Percentiles rank a stretch among this genome's conserved stretches.
These are phyloP conservation scores for Aphelinus certus DNA, from an alignment of 1,140 invertebrate genomes.

Conservation along the genomic window DNA sequence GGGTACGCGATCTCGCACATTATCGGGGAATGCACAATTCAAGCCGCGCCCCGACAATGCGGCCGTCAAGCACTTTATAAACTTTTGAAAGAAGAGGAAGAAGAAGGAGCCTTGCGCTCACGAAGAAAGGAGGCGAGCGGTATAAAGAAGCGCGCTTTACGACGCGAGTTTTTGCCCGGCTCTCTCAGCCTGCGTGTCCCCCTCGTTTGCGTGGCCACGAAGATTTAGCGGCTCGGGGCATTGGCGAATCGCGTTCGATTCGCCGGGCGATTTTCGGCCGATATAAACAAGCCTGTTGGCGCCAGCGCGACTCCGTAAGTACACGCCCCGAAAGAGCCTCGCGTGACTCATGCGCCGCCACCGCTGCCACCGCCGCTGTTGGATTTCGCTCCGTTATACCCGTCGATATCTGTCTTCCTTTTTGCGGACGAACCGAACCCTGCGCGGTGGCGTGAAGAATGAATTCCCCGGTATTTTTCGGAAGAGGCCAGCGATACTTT, in stretches of 20 bases:
- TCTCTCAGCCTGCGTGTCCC: background rate
- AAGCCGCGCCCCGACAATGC: conserved; percentile 12
- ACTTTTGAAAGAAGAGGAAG: conserved; percentile 4
- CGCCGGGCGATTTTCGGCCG: conserved; percentile 18
- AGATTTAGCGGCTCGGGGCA: conserved; percentile 26
- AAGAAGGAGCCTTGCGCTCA: background rate
- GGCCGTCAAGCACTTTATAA: conserved; percentile 7
- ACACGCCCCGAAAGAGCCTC: background rate
- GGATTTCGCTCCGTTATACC: too few species aligned
- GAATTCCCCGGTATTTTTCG: too few species aligned
- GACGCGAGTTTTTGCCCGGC: conserved; percentile 8
- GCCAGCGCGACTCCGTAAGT: conserved; percentile 4
- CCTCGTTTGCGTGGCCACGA: conserved; percentile 20
- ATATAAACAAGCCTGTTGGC: conserved; percentile 39
- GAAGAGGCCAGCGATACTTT: too few species aligned
- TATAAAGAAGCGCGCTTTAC: conserved; percentile 32
- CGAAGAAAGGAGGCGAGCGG: background rate
- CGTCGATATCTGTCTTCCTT: too few species aligned
- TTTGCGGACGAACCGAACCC: too few species aligned
- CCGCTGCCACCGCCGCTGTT: too few species aligned
- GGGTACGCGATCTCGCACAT: too few species aligned
- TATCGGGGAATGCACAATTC: background rate
- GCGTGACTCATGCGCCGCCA: conserved; percentile 25
- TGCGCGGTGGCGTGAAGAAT: too few species aligned
- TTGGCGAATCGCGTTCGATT: conserved; percentile 18